Evolutionary conservation across 2,113 vertebrate species (phyloP), one percentile per base, ranked within the genome.

Genomic region (Mustela lutreola): DNA sequence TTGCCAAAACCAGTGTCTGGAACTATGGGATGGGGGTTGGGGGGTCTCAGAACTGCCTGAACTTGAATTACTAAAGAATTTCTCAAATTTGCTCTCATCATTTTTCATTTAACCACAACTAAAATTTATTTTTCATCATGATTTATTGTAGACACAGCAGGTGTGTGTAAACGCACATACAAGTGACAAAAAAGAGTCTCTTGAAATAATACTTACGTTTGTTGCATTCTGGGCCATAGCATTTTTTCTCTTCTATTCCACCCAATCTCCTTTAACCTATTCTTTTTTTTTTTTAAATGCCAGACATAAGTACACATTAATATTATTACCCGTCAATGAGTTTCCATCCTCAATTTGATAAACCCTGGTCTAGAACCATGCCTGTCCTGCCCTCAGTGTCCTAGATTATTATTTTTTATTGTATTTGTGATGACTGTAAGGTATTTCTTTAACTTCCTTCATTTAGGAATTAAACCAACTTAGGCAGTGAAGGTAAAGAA

Each of bases 101-200:
- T 58, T 70, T 89, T 76, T 60, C 80, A 93, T 73, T n/a, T 89
- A 89, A 11, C 11, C 58, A 81, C 16, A 67, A 89, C 48, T 94
- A n/a, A 65, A 91, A 70, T 56, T 28, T 45, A 42, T 33, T 63
- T 84, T 48, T 65, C 50, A 85, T 16, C 33, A 11, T 65, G 11
- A 88, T 39, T 78, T 87, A 70, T 22, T 63, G 4, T 45, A 70
- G 24, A 89, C 31, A 81, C 3, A 65, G 4, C 33, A 70, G 39
- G 7, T 15, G 21, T 81, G 39, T 45, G 4, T 36, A 76, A 21
- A 80, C 14, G 70, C 11, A 90, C 1, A 79, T 4, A 73, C 0
- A 78, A 87, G 16, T 78, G 42, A 73, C 76, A 26, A 56, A 76
- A 36, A 39, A 58, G 33, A 1, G 7, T 81, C 78, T 63, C 26